Evolutionary conservation across 2,113 vertebrate species (phyloP).

Genomic region (Varanus komodoensis): DNA sequence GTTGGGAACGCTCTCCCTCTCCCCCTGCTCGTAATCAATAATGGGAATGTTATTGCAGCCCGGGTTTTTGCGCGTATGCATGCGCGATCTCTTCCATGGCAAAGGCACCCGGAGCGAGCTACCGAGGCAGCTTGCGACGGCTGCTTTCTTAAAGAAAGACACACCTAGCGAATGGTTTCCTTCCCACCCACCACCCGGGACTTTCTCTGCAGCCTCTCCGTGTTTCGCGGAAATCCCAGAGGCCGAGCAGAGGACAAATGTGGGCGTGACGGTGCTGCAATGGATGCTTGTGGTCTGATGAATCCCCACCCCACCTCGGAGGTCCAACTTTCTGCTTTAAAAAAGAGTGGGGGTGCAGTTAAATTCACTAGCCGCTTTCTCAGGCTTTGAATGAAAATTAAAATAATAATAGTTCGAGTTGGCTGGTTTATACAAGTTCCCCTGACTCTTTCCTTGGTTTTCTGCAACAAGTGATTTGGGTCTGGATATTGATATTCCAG

Average conservation of each 20-base stretch:
- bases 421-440: background rate
- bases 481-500: background rate
- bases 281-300: background rate
- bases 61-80: background rate
- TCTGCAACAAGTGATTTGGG: background rate
- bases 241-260: background rate
- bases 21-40: background rate
- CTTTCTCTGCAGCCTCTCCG: background rate
- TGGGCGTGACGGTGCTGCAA: slow-evolving; percentile 1
- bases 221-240: slow-evolving; percentile 27
- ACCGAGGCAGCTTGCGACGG: too few species aligned
- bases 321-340: background rate
- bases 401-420: background rate
- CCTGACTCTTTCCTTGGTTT: background rate
- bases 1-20: background rate
- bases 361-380: background rate
- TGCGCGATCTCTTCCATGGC: background rate
- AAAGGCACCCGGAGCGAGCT: background rate
- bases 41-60: background rate
- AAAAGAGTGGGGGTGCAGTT: background rate
- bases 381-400: background rate
- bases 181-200: background rate
- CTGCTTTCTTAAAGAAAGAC: background rate
- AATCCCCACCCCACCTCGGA: too few species aligned
- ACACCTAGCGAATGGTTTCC: background rate